phyloP scores from a whole-genome alignment of 1,140 invertebrate species.

The Musca domestica region DNA sequence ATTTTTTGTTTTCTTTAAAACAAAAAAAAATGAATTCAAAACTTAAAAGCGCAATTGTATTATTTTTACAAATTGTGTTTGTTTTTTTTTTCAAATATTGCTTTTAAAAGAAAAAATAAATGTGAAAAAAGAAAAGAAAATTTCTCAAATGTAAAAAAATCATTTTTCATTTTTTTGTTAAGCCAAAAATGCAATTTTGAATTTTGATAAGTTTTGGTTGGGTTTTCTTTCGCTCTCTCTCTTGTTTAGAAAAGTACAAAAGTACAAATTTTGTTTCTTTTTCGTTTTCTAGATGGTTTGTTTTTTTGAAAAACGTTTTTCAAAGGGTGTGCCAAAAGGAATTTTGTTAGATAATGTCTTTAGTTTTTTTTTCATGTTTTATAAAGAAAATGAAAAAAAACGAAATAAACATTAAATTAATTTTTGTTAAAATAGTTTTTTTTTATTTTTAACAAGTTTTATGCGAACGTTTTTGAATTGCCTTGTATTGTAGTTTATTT shows the following conservation, averaged over 20 bases:
- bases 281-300: conserved; percentile 23
- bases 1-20: conserved; percentile 1
- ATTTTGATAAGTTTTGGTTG: conserved; percentile 34
- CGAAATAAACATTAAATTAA: no score
- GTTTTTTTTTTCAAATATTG: conserved; percentile 33
- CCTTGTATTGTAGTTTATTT: conserved; percentile 26
- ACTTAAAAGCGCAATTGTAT: neutral
- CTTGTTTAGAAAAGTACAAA: neutral
- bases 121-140: conserved; percentile 18
- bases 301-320: conserved; percentile 47
- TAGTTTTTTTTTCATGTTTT: conserved; percentile 23
- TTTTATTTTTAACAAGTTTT: conserved; percentile 22
- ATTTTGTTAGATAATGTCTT: conserved; percentile 41
- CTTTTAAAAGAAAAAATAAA: conserved; percentile 41
- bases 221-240: conserved; percentile 17
- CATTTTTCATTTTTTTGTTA: conserved; percentile 23
- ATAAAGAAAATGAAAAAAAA: neutral
- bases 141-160: conserved; percentile 8
- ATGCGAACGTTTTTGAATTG: conserved; percentile 53
- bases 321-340: conserved; percentile 51
- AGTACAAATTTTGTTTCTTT: neutral
- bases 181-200: conserved; percentile 47
- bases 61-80: conserved; percentile 2
- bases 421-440: neutral
- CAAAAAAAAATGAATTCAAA: neutral